Evolutionary conservation across 2,797 vertebrate genomes (phyloP).

Genomic region (Artibeus jamaicensis): DNA sequence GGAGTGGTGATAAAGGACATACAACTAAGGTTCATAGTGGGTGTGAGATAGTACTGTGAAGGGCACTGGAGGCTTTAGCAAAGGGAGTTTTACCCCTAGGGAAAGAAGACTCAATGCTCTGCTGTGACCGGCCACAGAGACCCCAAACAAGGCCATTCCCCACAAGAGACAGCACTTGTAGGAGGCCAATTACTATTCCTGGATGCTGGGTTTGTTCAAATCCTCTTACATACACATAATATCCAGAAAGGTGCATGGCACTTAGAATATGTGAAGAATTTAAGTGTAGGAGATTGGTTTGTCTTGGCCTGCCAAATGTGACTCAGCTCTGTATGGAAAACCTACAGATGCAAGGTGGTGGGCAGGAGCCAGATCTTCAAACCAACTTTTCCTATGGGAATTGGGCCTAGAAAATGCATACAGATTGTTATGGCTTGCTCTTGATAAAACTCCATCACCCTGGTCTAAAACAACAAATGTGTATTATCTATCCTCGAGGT

Average conservation of each 20-base stretch:
- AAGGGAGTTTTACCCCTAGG: background rate
- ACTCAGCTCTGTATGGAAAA: no score
- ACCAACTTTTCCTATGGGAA: no score
- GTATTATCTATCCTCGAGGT: no score
- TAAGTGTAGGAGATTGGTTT: background rate
- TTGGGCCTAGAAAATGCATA: no score
- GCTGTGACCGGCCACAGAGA: background rate
- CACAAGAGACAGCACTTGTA: background rate
- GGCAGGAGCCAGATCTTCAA: no score
- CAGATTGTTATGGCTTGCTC: no score
- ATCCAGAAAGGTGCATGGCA: background rate
- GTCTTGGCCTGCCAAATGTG: no score
- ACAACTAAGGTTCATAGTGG: background rate
- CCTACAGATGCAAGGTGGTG: no score
- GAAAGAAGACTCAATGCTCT: background rate
- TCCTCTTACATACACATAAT: background rate
- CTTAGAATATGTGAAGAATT: background rate
- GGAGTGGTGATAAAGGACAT: background rate
- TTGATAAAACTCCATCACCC: no score
- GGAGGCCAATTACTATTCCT: background rate
- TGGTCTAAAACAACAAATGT: no score
- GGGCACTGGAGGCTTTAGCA: background rate
- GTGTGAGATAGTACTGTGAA: background rate
- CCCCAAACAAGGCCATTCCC: background rate
- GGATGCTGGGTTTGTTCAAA: rapidly evolving